Base-by-base conservation (phyloP, 2,113 vertebrate genomes). In the Planiliza haematocheilus region DNA sequence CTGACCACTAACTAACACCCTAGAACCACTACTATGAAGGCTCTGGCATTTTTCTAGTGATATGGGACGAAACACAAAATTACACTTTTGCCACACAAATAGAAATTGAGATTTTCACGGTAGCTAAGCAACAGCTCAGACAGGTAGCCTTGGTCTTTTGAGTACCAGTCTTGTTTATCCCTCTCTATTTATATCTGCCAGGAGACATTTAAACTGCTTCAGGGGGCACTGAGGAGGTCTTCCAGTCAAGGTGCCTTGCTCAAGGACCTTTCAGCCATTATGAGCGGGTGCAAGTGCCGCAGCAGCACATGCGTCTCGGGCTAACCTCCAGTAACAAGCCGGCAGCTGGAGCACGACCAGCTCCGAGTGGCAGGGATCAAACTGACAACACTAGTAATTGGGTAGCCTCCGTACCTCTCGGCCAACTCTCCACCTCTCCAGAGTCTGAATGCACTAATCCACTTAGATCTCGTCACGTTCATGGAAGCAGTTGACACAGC, bases 331-430 rank as follows among this genome's bases (percentile, higher is more conserved):
- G 73, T 68, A 63, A 74, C 60, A 55, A 78, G 46, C 68, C 41
- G 56, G 70, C 65, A 71, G 69, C 73, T 51, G 69, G 42, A 69
- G 70, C 13, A 9, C 18, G 55, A 49, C 49, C 50, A 60, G 69
- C 71, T 51, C 10, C 7, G 4, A 64, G 61, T 72, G 73, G 48
- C 64, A 65, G 42, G 70, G 76, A 86, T 82, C 78, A 84, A 79
- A 70, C 39, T n/a, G 56, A 67, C 64, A 56, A 77, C 48, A 21
- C 21, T 60, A 51, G 56, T 86, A 88, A 86, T 77, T 86, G 77
- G 80, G 46, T 59, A 62, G 56, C 69, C 70, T 57, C 41, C 77
- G 70, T 75, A 78, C 62, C 70, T 75, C 60, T 63, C 18, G 51
- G 69, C 52, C 53, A 84, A 43, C 69, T 82, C 18, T 1, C 37